A percentile compares a stretch with the other conserved stretches of the same genome.
These are phyloP conservation scores for Plutella xylostella DNA, from an alignment of 2,888 invertebrate genomes.

Conservation along the genomic window DNA sequence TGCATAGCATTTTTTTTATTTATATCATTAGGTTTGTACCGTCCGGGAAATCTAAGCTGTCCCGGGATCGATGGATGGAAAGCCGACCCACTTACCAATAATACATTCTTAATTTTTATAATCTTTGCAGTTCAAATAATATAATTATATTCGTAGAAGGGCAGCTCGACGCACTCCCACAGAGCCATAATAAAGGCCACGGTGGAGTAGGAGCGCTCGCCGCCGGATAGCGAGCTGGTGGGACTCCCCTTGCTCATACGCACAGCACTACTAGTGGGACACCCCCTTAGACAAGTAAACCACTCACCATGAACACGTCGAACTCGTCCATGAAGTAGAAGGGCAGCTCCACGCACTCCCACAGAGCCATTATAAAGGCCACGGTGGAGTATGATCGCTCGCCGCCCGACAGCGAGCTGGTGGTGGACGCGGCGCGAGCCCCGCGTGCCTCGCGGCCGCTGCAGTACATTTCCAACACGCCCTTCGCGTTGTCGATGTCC, in stretches of 20 bases:
- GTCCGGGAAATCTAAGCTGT: no score
- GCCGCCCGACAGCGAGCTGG: conserved; percentile 89
- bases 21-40: no score
- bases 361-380: conserved; percentile 91
- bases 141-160: conserved; percentile 83
- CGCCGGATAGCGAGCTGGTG: conserved; percentile 87
- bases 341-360: conserved; percentile 92
- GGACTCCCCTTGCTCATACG: no score
- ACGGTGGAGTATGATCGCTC: conserved; percentile 97
- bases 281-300: no score
- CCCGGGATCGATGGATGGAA: no score
- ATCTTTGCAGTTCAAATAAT: no score
- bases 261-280: no score
- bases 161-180: conserved; percentile 86
- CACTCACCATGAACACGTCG: conserved; percentile 92
- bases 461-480: conserved; percentile 39
- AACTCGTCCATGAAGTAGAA: conserved; percentile 97
- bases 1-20: no score
- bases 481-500: conserved; percentile 47
- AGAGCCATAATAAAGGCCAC: conserved; percentile 89
- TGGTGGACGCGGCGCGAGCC: conserved; percentile 28
- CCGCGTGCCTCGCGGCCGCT: conserved; percentile 34
- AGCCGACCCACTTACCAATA: no score
- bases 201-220: conserved; percentile 95
- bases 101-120: no score